A percentile compares a stretch with the other conserved stretches of the same genome.
phyloP scores from a whole-genome alignment of 2,888 invertebrate species.

The Ephialtes manifestator region DNA sequence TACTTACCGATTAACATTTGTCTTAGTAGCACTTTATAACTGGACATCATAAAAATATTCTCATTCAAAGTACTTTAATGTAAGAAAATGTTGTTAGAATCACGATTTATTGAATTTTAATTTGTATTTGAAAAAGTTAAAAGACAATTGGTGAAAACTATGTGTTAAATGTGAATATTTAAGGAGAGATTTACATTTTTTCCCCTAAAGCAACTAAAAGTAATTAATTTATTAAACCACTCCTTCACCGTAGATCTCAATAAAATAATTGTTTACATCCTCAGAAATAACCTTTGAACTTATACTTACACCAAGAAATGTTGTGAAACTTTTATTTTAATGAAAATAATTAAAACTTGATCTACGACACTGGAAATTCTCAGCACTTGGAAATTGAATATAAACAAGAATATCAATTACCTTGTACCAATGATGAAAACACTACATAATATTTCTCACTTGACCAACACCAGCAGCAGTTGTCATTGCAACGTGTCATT shows the following conservation, averaged over 20 bases:
- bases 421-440: slow-evolving; percentile 23
- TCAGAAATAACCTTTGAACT: neutral
- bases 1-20: no score
- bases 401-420: slow-evolving; percentile 48
- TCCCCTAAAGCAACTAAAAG: no score
- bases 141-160: neutral
- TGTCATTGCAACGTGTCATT: slow-evolving; percentile 69
- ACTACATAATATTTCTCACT: slow-evolving; percentile 19
- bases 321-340: neutral
- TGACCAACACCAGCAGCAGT: slow-evolving; percentile 23
- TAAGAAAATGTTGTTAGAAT: neutral
- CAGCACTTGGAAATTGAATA: slow-evolving; percentile 21
- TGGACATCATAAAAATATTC: no score
- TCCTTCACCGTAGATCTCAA: neutral
- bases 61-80: neutral
- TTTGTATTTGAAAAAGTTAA: neutral
- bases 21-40: no score
- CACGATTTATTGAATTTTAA: neutral
- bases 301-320: neutral
- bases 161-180: neutral
- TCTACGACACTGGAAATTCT: neutral
- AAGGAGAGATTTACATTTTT: no score
- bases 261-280: neutral
- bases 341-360: neutral
- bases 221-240: neutral